A percentile compares a stretch with the other conserved stretches of the same genome.
Evolutionary conservation across 2,113 vertebrate species (phyloP).

Genomic region (Lasiurus cinereus): DNA sequence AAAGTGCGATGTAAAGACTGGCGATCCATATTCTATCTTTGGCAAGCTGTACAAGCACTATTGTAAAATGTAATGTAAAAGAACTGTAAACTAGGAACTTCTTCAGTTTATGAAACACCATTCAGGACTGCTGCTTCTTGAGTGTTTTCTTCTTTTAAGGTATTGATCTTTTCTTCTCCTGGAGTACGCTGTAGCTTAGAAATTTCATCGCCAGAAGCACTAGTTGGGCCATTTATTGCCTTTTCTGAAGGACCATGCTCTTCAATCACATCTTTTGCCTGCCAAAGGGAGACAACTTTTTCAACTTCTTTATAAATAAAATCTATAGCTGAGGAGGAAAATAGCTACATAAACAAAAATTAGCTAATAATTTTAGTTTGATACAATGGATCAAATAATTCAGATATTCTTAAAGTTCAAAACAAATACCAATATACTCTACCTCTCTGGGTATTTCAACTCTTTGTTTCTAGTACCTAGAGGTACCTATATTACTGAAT

Average conservation of each 20-base stretch:
- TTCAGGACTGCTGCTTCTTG: slow-evolving; percentile 94
- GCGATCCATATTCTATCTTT: slow-evolving; percentile 98
- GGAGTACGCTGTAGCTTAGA: slow-evolving; percentile 88
- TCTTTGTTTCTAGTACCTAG: slow-evolving; percentile 27
- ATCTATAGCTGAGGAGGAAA: slow-evolving; percentile 76
- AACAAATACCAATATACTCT: slow-evolving; percentile 33
- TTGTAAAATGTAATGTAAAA: slow-evolving; percentile 94
- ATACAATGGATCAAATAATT: slow-evolving; percentile 49
- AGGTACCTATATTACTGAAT: slow-evolving; percentile 7
- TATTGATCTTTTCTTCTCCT: slow-evolving; percentile 89
- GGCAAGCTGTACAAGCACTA: slow-evolving; percentile 99
- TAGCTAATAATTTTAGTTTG: slow-evolving; percentile 48
- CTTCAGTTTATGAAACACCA: slow-evolving; percentile 95
- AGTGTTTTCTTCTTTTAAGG: slow-evolving; percentile 89
- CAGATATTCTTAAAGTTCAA: slow-evolving; percentile 36
- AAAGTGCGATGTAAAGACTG: slow-evolving; percentile 96
- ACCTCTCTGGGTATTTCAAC: slow-evolving; percentile 35
- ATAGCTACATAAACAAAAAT: slow-evolving; percentile 72
- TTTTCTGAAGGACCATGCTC: slow-evolving; percentile 92
- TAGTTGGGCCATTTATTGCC: slow-evolving; percentile 92
- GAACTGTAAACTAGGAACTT: slow-evolving; percentile 92
- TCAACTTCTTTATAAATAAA: slow-evolving; percentile 75
- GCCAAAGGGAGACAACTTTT: slow-evolving; percentile 76
- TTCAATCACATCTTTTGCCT: slow-evolving; percentile 94
- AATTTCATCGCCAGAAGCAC: slow-evolving; percentile 88